Evolutionary conservation across 1,140 invertebrate genomes (phyloP), one percentile per base, ranked within the genome.

Genomic region (Micrasema minimum): DNA sequence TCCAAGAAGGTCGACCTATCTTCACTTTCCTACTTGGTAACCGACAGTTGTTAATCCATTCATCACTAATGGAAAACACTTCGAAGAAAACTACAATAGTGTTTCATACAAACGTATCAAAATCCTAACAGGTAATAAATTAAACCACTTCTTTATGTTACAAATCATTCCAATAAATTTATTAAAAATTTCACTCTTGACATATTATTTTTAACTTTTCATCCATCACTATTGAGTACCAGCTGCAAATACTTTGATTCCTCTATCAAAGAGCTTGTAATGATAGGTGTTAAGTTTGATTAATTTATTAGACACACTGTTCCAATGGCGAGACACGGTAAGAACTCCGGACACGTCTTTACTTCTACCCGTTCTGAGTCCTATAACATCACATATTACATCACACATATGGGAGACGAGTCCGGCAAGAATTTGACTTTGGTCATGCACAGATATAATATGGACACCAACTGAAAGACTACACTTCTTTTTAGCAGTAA

Each of bases 191-290:
- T n/a, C n/a, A n/a, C n/a, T n/a, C n/a, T n/a, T n/a, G n/a, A n/a
- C n/a, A n/a, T n/a, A n/a, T n/a, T n/a, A n/a, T n/a, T n/a, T n/a
- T n/a, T n/a, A n/a, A n/a, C n/a, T n/a, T n/a, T n/a, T n/a, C n/a
- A n/a, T n/a, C n/a, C n/a, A n/a, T n/a, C n/a, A 16, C 35, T 41
- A 51, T 22, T 66, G 64, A 11, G 50, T 51, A 37, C 90, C 90
- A 23, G 90, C 89, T 64, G 87, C 84, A 78, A 90, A 89, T 46
- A 91, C 83, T 78, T 90, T 90, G 7, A 93, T 85, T 77, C 90
- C 89, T 77, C 87, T 86, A 81, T 92, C 90, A 76, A 87, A 87
- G 61, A 92, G 83, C 82, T 90, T 92, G 73, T 88, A 93, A 16
- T 91, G 82, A 78, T 90, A 84, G 50, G 75, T 81, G 78, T 76